Conservation (phyloP, 1,140 invertebrate genomes). For the Magallana angulata region DNA sequence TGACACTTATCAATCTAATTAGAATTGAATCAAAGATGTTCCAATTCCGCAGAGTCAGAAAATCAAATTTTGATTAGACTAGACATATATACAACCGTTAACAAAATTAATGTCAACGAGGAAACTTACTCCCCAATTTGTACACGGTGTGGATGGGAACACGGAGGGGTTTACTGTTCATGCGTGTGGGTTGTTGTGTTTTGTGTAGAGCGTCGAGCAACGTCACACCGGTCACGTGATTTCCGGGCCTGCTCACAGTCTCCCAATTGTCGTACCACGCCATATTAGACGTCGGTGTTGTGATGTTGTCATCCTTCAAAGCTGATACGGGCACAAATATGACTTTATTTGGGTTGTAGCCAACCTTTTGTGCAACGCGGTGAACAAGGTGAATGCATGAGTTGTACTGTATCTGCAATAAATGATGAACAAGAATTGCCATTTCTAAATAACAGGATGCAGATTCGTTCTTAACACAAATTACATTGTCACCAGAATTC, state of each 20-base stretch:
- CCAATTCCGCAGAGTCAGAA: too few relatives aligned
- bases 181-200: constrained; percentile 93
- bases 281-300: constrained; percentile 94
- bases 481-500: not conserved
- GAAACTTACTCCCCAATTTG: constrained; percentile 92
- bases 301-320: constrained; percentile 99
- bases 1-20: too few relatives aligned
- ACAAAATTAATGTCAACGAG: too few relatives aligned
- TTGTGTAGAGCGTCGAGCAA: constrained; percentile 96
- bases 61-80: too few relatives aligned
- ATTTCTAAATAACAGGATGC: not conserved
- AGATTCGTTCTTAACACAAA: not conserved
- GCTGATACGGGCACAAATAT: constrained; percentile 98
- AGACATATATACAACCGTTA: too few relatives aligned
- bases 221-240: constrained; percentile 93
- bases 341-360: constrained; percentile 96
- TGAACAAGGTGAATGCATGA: constrained; percentile 77
- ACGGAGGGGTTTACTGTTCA: constrained; percentile 96
- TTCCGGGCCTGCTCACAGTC: constrained; percentile 84
- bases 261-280: constrained; percentile 97
- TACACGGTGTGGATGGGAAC: constrained; percentile 98
- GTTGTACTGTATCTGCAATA: constrained; percentile 13
- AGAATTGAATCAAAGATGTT: too few relatives aligned
- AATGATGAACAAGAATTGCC: not conserved
- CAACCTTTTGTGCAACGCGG: constrained; percentile 93